These are phyloP conservation scores for Agrilus cyanescens DNA, from an alignment of 2,888 invertebrate genomes.

Conservation along the genomic window DNA sequence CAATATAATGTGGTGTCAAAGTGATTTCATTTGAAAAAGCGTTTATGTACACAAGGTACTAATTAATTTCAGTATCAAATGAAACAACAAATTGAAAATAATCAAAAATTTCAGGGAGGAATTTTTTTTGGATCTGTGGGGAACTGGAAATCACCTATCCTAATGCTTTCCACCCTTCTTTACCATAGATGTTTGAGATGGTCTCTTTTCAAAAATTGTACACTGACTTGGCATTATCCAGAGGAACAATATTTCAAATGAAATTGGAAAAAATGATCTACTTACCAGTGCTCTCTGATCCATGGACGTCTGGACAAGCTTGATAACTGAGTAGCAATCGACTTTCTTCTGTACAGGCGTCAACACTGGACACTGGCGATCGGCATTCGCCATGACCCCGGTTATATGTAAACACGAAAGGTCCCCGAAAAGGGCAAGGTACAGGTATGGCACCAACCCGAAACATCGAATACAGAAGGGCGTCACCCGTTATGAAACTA, in stretches of 20 bases:
- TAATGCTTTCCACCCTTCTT: no score
- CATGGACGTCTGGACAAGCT: constrained; percentile 84
- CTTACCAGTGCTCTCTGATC: constrained; percentile 82
- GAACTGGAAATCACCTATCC: no score
- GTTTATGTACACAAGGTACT: no score
- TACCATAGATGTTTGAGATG: no score
- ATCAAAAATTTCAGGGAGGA: no score
- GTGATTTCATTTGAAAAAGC: no score
- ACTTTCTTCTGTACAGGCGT: constrained; percentile 89
- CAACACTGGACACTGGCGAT: constrained; percentile 81
- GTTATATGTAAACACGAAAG: constrained; percentile 88
- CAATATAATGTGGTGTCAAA: no score
- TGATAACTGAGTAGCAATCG: constrained; percentile 82
- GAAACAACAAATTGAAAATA: no score
- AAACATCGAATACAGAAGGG: constrained; percentile 80
- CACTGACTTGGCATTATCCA: no score
- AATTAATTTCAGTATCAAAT: no score
- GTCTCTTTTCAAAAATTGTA: no score
- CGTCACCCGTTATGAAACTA: constrained; percentile 80
- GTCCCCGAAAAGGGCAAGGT: constrained; percentile 78
- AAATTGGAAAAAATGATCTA: constrained; percentile 3
- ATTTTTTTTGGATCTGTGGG: no score
- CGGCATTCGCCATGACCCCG: constrained; percentile 83
- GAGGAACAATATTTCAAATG: not conserved
- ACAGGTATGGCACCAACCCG: constrained; percentile 78